These are phyloP conservation scores for Euglossa dilemma DNA, from an alignment of 1,140 invertebrate genomes.

Conservation along the genomic window DNA sequence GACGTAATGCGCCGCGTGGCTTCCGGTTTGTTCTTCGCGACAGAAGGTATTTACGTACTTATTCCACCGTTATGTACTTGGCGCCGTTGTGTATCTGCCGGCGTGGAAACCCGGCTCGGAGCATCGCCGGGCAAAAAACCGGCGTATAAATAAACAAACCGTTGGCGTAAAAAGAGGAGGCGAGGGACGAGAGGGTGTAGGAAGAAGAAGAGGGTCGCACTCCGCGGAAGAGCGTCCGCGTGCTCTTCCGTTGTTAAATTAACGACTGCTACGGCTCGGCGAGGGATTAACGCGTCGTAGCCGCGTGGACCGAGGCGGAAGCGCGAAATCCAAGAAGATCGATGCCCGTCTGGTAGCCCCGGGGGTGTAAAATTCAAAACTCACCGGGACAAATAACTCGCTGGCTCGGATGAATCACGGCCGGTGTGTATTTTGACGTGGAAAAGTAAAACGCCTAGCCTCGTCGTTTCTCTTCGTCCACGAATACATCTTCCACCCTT, in stretches of 20 bases:
- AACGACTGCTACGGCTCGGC: no score
- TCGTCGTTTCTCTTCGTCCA: background rate
- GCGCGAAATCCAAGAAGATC: conserved; percentile 30
- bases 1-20: conserved; percentile 3
- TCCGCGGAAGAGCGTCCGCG: background rate
- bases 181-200: no score
- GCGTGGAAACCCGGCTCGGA: background rate
- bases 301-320: background rate
- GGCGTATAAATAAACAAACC: conserved; percentile 13
- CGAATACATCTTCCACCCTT: background rate
- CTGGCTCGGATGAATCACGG: background rate
- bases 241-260: conserved; percentile 1
- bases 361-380: conserved; percentile 19
- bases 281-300: conserved; percentile 28
- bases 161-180: background rate
- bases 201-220: no score
- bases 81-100: background rate
- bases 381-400: conserved; percentile 20
- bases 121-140: background rate
- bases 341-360: background rate
- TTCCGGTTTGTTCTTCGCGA: conserved; percentile 12
- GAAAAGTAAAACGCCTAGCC: background rate
- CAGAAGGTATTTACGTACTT: conserved; percentile 9
- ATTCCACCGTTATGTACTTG: background rate
- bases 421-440: no score